Evolutionary conservation across 2,113 vertebrate species (phyloP), one percentile per base, ranked within the genome.

Genomic region (Corydoras sp.): DNA sequence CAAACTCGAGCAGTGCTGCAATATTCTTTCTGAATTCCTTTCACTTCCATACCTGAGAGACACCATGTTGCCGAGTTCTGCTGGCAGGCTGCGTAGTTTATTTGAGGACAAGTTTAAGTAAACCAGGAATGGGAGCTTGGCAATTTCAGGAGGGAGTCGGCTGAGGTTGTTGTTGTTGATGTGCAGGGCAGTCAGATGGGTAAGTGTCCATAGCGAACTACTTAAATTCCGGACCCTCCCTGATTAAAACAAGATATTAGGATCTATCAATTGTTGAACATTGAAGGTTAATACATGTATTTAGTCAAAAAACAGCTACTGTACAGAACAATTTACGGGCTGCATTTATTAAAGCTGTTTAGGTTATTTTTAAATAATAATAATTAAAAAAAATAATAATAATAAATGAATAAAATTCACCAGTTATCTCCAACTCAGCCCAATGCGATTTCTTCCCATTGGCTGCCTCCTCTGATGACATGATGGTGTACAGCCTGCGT

Each of bases 21-120:
- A 43, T 43, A 43, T 43, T 43, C 35, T 43, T 43, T 43, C 35
- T 43, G 35, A 43, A 24, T 24, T 24, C 2, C 18, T 24, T 43
- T 43, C 4, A 8, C 18, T 18, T 50, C 49, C 5, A n/a, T 68
- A 99, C 97, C 97, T 99, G 97, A 99, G 97, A 92, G 95, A 95
- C 78, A 98, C 96, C 94, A 99, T 98, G 87, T 97, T 97, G 91
- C 97, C 97, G 88, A 99, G 91, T 86, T 99, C 96, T 85, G 95
- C 94, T 86, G 97, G 97, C 90, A 99, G 92, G 91, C 96, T 99
- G 90, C 96, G 93, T 79, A 99, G 94, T 90, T 99, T 99, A 89
- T 99, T 99, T 90, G 96, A 98, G 77, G 97, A 99, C 76, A 99
- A 90, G 87, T 99, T 96, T 89, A 99, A 91, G 91, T 95, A 99